These are phyloP conservation scores for Tupaia tana DNA, from an alignment of 2,113 vertebrate genomes.

Conservation along the genomic window DNA sequence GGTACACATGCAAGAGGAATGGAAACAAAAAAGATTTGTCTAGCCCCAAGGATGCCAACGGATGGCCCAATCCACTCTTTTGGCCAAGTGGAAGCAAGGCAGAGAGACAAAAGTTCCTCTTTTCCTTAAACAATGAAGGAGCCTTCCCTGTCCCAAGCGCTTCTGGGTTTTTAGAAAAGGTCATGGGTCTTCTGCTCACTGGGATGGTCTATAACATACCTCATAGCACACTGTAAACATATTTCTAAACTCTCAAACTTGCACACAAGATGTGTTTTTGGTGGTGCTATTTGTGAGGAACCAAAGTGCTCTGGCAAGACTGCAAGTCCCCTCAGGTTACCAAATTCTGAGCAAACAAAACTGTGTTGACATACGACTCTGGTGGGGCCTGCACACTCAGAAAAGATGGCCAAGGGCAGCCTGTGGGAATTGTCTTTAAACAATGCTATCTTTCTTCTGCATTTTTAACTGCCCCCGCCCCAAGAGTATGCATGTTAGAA, in stretches of 20 bases:
- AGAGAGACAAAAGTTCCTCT: background rate
- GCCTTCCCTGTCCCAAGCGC: background rate
- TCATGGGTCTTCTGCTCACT: background rate
- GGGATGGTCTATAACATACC: background rate
- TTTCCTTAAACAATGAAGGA: background rate
- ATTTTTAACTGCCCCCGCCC: constrained; percentile 38
- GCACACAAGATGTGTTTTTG: constrained; percentile 41
- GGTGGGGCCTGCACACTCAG: constrained; percentile 5
- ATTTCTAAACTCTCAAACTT: constrained; percentile 45
- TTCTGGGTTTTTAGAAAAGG: background rate
- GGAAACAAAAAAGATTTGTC: constrained; percentile 7
- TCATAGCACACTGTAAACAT: background rate
- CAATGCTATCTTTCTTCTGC: constrained; percentile 76
- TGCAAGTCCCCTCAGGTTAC: constrained; percentile 46
- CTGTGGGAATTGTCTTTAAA: constrained; percentile 65
- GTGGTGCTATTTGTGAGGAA: constrained; percentile 33
- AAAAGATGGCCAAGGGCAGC: constrained; percentile 49
- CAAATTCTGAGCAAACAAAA: constrained; percentile 59
- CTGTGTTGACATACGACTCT: constrained; percentile 49
- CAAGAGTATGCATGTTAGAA: constrained; percentile 49
- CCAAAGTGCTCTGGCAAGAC: constrained; percentile 7
- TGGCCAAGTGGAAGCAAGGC: background rate
- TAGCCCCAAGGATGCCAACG: background rate
- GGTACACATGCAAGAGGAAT: background rate
- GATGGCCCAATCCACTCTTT: background rate